phyloP scores from a whole-genome alignment of 2,113 vertebrate species.

The Pseudopodoces humilis region DNA sequence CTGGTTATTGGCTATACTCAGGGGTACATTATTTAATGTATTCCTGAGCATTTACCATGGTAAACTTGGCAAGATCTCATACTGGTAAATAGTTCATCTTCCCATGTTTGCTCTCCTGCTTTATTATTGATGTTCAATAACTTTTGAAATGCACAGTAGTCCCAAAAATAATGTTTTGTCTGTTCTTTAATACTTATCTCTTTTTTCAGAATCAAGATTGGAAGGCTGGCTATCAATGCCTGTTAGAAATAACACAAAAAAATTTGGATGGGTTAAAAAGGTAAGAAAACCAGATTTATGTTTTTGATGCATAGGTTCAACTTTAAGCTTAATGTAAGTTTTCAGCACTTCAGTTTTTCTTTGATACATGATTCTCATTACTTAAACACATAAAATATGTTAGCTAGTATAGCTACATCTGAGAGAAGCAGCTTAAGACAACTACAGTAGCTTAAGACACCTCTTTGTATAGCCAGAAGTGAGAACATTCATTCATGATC shows the following conservation, averaged over 20 bases:
- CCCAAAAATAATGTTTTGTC: neutral
- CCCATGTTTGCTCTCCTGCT: conserved; percentile 4
- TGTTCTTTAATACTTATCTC: neutral
- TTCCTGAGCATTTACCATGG: neutral
- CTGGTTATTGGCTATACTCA: neutral
- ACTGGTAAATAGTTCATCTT: neutral
- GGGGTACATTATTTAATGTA: neutral
- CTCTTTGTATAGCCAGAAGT: neutral
- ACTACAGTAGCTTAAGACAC: neutral
- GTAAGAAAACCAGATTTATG: conserved; percentile 62
- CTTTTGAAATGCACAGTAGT: neutral
- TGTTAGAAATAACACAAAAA: conserved; percentile 97
- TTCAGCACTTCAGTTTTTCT: neutral
- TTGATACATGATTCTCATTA: neutral
- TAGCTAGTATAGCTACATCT: neutral
- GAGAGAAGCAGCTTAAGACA: neutral
- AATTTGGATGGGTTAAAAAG: conserved; percentile 97
- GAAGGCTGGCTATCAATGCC: conserved; percentile 98
- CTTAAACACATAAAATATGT: neutral
- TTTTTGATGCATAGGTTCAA: neutral
- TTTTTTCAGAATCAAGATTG: conserved; percentile 84
- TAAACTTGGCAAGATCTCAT: neutral
- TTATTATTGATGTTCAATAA: neutral
- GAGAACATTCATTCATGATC: neutral
- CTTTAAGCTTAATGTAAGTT: neutral